A percentile compares a stretch with the other conserved stretches of the same genome.
phyloP scores from a whole-genome alignment of 2,113 vertebrate species.

The Vombatus ursinus region DNA sequence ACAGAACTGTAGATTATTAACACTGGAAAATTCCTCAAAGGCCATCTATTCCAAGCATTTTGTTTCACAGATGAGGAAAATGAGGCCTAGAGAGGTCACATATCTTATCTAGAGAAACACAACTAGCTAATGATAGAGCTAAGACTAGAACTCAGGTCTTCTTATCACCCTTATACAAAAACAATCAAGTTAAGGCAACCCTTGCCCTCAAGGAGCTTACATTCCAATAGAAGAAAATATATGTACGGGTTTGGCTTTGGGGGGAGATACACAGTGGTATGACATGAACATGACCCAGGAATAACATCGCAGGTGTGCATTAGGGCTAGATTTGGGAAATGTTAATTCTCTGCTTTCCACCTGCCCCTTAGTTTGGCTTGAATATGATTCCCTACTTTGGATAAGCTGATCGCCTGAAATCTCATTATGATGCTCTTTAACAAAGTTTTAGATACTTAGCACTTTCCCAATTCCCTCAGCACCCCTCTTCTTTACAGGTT shows the following conservation, averaged over 20 bases:
- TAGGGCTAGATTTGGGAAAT: neutral
- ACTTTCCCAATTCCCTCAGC: neutral
- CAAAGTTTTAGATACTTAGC: neutral
- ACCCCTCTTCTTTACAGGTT: neutral
- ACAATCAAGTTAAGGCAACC: neutral
- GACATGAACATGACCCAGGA: neutral
- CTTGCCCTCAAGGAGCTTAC: neutral
- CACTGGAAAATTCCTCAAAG: neutral
- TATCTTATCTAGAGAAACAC: neutral
- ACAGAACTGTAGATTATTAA: neutral
- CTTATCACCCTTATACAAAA: neutral
- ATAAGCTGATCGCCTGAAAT: neutral
- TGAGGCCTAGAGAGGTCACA: neutral
- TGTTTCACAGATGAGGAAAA: neutral
- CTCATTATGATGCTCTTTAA: neutral
- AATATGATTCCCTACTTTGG: neutral
- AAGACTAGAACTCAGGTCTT: neutral
- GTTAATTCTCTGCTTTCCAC: neutral
- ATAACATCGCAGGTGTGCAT: neutral
- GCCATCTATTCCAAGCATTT: neutral
- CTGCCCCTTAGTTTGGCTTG: neutral
- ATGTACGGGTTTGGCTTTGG: neutral
- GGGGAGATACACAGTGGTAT: neutral
- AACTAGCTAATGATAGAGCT: neutral
- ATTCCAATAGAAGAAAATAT: neutral